phyloP scores from a whole-genome alignment of 2,888 invertebrate genomes.

The Selenia dentaria region DNA sequence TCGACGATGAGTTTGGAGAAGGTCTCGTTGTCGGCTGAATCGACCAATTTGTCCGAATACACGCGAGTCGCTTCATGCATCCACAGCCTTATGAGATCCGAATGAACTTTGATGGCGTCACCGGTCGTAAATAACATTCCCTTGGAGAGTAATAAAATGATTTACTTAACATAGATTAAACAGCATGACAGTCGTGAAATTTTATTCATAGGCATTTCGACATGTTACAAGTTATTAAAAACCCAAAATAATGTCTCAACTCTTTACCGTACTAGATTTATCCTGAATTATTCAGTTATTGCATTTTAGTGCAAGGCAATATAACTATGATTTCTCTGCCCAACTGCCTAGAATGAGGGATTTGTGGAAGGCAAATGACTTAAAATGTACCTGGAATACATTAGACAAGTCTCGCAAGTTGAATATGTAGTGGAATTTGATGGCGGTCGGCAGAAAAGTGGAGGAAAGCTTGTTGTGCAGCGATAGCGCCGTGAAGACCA shows the following conservation, averaged over 20 bases:
- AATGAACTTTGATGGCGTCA: slow-evolving; percentile 88
- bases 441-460: slow-evolving; percentile 95
- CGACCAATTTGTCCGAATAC: slow-evolving; percentile 96
- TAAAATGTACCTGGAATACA: slow-evolving; percentile 94
- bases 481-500: slow-evolving; percentile 89
- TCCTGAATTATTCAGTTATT: no score
- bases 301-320: no score
- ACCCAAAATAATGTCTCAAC: no score
- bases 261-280: no score
- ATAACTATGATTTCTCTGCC: no score
- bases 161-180: no score
- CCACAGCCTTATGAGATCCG: slow-evolving; percentile 92
- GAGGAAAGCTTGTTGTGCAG: slow-evolving; percentile 91
- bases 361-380: no score
- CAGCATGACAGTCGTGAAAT: no score
- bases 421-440: slow-evolving; percentile 97
- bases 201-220: no score
- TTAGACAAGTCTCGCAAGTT: slow-evolving; percentile 96
- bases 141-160: slow-evolving; percentile 73
- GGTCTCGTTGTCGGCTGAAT: slow-evolving; percentile 89
- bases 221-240: no score
- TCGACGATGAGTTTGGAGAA: slow-evolving; percentile 91
- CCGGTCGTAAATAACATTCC: slow-evolving; percentile 93
- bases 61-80: slow-evolving; percentile 96
- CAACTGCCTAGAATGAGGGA: no score